Base-by-base conservation (phyloP, 2,888 invertebrate genomes). In the Pomacea canaliculata region DNA sequence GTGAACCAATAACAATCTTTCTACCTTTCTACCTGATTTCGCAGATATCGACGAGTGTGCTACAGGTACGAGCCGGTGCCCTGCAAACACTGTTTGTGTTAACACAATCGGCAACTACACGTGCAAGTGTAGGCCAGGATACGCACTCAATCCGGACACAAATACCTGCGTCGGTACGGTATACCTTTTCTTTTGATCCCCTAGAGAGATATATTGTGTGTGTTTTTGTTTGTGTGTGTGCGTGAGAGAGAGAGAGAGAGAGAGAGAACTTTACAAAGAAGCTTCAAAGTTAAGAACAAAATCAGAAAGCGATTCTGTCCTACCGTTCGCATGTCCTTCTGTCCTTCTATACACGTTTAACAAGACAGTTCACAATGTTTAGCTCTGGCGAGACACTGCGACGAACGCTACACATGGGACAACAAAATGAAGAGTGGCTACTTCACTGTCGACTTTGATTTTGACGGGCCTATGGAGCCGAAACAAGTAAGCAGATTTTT, bases 11-110 rank as follows among this genome's bases (percentile, higher is more conserved):
- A 37, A 59, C 16, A 37, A 19, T 0, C 59, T 59, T n/a, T 23
- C 16, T 16, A 12, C 27, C n/a, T 27, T 19, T 8, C 59, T 8
- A n/a, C 37, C 37, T 37, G 1, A 37, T 37, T 37, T 0, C 37
- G 10, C 67, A 78, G 78, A 78, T 49, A 60, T 71, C 4, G 71
- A 78, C 62, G 78, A 78, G 63, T 78, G 78, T 18, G 23, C 27
- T 5, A 60, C 23, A 9, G 56, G 19, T 10, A 18, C 37, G 5
- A 56, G n/a, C 37, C 27, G 59, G 63, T 76, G 78, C 59, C n/a
- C 27, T 23, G 37, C 18, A 0, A 69, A 69, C 48, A 56, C 69
- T 0, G 56, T 48, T 37, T 76, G 75, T 37, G 27, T 59, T 56
- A 78, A 76, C 66, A 69, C 63, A 0, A 46, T 37, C 0, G 78